phyloP scores from a whole-genome alignment of 2,113 vertebrate genomes.

The Lamprotornis superbus region DNA sequence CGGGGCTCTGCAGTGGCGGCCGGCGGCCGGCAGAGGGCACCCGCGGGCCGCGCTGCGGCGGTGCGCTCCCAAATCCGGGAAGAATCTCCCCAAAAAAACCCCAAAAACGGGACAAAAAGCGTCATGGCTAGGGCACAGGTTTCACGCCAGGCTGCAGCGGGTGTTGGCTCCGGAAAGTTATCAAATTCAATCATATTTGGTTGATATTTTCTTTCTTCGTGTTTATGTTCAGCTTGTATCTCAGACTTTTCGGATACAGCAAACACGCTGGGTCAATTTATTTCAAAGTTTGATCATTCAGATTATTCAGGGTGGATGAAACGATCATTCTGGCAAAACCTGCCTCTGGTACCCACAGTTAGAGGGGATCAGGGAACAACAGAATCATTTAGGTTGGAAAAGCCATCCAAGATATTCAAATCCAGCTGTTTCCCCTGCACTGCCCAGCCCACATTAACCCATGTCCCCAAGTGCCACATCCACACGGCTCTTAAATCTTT shows the following conservation, averaged over 20 bases:
- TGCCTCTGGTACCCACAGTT: neutral
- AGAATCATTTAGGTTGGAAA: neutral
- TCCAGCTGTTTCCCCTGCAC: fast-evolving
- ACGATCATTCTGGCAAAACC: fast-evolving
- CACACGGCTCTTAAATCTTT: neutral
- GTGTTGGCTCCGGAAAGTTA: fast-evolving
- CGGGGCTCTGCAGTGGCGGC: neutral
- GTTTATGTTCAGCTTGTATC: too few species aligned
- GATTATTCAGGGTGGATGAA: neutral
- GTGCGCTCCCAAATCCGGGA: neutral
- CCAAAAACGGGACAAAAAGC: neutral
- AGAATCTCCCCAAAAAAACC: neutral
- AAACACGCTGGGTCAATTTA: neutral
- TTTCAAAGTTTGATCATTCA: neutral
- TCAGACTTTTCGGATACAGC: neutral
- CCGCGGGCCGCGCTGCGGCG: neutral
- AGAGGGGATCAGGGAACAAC: neutral
- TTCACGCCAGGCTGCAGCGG: neutral
- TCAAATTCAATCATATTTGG: neutral
- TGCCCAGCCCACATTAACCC: neutral
- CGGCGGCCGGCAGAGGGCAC: conserved; percentile 67
- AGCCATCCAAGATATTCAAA: neutral
- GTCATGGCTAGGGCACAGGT: fast-evolving
- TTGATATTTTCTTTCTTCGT: too few species aligned
- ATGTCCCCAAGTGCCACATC: neutral